Base-by-base conservation (phyloP, 2,113 vertebrate genomes). In the Speoplatyrhinus poulsoni region DNA sequence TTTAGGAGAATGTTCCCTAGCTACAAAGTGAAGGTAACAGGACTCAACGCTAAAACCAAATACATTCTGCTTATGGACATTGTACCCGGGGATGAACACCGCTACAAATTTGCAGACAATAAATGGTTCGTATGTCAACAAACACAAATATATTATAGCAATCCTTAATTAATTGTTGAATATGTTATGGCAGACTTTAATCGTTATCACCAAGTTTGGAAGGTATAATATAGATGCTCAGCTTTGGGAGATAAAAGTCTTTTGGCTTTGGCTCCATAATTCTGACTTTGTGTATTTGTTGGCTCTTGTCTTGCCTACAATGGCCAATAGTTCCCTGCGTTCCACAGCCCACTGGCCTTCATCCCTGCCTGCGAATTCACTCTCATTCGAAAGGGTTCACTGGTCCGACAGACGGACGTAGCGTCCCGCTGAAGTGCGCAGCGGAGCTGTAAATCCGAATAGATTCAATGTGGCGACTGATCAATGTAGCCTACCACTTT, bases 1-100 rank as follows among this genome's bases (percentile, higher is more conserved):
- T 70, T 72, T 66, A 99, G 97, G 85, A 92, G 96, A 26, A 99
- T 99, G 97, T 99, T 99, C 81, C 98, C 98, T 65, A 96, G 96
- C 84, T 99, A 98, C 91, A 99, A 98, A 89, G 96, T 99, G 82
- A 99, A 98, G 91, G 96, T 98, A 69, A 95, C 95, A 1, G 98
- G 97, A 55, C 93, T 99, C 12, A 98, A 98, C 73, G 96, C 96
- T 33, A 98, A 97, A 90, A 96, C 96, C 0, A 99, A 98, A 85
- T 99, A 99, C 78, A 99, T 99, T n/a, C 93, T 99, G 13, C 73
- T 99, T 72, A 99, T 98, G 96, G 98, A 99, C 74, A 93, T 99
- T 0, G 95, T 98, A 9, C 95, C 96, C 0, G 93, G 91, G 0
- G 97, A 99, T 63, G 96, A 97, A 66, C 96, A 99, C 91, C 94